phyloP scores from a whole-genome alignment of 2,797 vertebrate species.

The Falco biarmicus region DNA sequence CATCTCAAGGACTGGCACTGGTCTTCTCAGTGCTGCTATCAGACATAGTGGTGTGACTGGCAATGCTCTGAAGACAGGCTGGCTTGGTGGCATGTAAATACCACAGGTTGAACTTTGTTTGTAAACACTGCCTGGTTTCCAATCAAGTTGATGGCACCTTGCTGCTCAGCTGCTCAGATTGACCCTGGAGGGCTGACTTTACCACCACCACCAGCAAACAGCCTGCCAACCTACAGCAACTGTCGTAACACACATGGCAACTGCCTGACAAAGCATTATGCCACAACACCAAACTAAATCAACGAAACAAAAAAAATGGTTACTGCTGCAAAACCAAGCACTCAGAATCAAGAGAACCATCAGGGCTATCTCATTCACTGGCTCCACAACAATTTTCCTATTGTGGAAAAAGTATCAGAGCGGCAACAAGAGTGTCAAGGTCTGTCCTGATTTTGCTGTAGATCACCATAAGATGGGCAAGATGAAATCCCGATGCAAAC shows the following conservation, averaged over 20 bases:
- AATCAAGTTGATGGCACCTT: fast-evolving
- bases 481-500: background rate
- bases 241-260: background rate
- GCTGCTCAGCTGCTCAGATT: background rate
- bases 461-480: background rate
- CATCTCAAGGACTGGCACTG: background rate
- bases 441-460: background rate
- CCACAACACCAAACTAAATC: background rate
- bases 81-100: background rate
- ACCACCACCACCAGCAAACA: background rate
- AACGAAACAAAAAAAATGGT: background rate
- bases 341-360: background rate
- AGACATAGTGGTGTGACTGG: background rate
- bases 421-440: background rate
- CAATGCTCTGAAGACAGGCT: background rate
- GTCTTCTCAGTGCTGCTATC: background rate
- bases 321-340: background rate
- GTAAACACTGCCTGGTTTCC: background rate
- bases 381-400: background rate
- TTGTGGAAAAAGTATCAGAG: background rate
- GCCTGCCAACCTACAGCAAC: background rate
- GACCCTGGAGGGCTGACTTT: background rate
- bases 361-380: background rate
- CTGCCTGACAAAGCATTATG: background rate
- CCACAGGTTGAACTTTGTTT: fast-evolving